Evolutionary conservation across 2,113 vertebrate species (phyloP).

Genomic region (Cacatua alba): DNA sequence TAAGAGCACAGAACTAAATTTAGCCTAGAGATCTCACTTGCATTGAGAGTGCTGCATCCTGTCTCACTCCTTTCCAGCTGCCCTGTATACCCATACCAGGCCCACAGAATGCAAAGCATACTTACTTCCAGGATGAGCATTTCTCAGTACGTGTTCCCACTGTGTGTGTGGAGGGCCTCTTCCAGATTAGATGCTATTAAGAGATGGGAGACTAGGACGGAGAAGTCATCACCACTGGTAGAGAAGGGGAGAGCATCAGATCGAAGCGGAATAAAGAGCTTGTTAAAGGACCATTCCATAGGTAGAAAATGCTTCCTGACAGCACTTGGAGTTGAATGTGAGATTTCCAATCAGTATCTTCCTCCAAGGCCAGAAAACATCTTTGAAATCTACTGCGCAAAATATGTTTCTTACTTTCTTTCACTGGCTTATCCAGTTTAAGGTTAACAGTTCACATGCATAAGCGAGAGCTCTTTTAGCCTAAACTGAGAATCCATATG

Average conservation of each 20-base stretch:
- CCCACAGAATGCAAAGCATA: not conserved
- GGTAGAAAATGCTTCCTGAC: not conserved
- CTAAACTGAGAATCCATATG: fast-evolving
- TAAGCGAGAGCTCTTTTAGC: not conserved
- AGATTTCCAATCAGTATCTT: not conserved
- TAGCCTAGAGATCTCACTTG: not conserved
- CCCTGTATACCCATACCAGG: not conserved
- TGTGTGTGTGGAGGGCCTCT: not conserved
- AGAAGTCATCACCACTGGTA: not conserved
- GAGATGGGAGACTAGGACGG: not conserved
- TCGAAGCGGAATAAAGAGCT: not conserved
- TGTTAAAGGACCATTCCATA: not conserved
- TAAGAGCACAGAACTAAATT: not conserved
- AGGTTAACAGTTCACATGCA: not conserved
- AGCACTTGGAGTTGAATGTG: not conserved
- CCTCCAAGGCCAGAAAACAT: not conserved
- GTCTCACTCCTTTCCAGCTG: not conserved
- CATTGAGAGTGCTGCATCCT: not conserved
- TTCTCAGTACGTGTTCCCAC: not conserved
- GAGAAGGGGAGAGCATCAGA: not conserved
- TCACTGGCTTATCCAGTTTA: not conserved
- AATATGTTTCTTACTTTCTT: not conserved
- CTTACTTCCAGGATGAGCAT: not conserved
- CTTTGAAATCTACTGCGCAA: not conserved
- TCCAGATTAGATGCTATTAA: not conserved